Conservation (phyloP, 2,113 vertebrate genomes). For the Anas platyrhynchos region DNA sequence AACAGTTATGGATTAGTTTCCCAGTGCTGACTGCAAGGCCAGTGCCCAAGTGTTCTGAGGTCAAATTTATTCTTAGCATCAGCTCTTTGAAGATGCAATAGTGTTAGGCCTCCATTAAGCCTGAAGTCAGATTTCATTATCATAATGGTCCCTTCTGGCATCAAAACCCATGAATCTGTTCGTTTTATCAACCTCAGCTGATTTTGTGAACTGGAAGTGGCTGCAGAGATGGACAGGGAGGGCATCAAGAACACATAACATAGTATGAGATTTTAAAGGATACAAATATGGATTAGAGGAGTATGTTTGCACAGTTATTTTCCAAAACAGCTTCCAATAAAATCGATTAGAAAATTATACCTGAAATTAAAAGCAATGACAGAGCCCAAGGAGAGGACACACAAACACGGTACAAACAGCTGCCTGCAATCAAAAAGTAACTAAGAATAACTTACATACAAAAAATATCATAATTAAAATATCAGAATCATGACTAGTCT, state of each 20-base stretch:
- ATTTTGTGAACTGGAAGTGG: not conserved
- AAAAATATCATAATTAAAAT: not conserved
- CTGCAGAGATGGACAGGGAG: not conserved
- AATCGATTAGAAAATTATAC: not conserved
- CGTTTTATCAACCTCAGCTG: not conserved
- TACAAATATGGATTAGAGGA: not conserved
- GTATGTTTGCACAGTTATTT: not conserved
- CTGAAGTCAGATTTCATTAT: not conserved
- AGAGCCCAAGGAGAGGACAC: not conserved
- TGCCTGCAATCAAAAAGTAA: not conserved
- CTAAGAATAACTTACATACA: not conserved
- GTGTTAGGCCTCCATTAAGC: not conserved
- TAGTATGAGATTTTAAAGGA: not conserved
- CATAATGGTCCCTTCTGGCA: not conserved
- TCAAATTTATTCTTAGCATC: not conserved
- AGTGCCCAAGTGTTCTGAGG: not conserved
- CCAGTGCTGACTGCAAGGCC: not conserved
- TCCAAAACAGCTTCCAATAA: not conserved
- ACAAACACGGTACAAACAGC: not conserved
- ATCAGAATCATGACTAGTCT: not conserved
- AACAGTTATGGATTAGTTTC: not conserved
- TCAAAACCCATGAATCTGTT: not conserved
- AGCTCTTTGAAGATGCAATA: not conserved
- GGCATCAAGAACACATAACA: rapidly evolving
- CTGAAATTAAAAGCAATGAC: not conserved